Conservation (phyloP, 2,797 vertebrate species). For the Oryzias sinensis region DNA sequence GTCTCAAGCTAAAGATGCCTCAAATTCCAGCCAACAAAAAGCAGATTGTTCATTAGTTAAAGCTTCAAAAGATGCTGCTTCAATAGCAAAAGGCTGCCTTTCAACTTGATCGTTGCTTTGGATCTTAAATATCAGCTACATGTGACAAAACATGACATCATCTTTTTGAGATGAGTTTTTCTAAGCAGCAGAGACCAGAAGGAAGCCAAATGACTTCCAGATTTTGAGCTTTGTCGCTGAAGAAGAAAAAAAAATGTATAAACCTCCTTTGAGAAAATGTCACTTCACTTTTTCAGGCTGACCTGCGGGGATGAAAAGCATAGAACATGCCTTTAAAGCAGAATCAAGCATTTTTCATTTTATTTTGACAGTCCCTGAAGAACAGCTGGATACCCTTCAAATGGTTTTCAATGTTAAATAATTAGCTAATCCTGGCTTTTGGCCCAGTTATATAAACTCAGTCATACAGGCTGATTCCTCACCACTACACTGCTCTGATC, state of each 20-base stretch:
- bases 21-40: slow-evolving; percentile 61
- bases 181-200: slow-evolving; percentile 19
- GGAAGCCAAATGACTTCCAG: slow-evolving; percentile 66
- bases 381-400: too few species aligned
- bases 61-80: slow-evolving; percentile 33
- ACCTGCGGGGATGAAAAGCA: too few species aligned
- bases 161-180: slow-evolving; percentile 39
- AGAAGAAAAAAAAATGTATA: slow-evolving; percentile 18
- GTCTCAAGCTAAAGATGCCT: slow-evolving; percentile 37
- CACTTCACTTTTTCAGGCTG: too few species aligned
- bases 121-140: slow-evolving; percentile 67
- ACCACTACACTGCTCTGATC: too few species aligned
- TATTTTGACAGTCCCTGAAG: too few species aligned
- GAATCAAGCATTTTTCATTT: too few species aligned
- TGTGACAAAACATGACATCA: slow-evolving; percentile 72
- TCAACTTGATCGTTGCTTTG: slow-evolving; percentile 58
- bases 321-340: too few species aligned
- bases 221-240: slow-evolving; percentile 53
- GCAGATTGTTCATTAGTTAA: slow-evolving; percentile 60
- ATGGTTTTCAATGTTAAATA: too few species aligned
- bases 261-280: slow-evolving; percentile 37
- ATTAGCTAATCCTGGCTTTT: too few species aligned
- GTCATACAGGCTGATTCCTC: too few species aligned
- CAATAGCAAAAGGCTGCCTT: slow-evolving; percentile 62
- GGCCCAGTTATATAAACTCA: too few species aligned